Percentiles rank a stretch among this genome's conserved stretches.
Evolutionary conservation across 2,797 vertebrate genomes (phyloP).

Genomic region (Acrocephalus scirpaceus): DNA sequence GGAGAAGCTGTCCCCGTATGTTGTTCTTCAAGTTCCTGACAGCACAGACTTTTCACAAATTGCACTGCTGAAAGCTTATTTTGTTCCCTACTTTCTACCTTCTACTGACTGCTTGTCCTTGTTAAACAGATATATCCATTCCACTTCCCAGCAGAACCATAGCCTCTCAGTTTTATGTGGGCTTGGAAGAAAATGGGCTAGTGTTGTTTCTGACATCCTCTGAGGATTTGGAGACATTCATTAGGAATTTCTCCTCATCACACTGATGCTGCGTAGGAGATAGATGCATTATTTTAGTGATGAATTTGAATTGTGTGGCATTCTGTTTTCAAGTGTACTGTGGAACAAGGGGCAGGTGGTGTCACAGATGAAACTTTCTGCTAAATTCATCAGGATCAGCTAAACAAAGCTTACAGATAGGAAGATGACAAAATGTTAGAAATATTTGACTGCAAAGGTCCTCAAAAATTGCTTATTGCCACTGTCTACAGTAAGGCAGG

Average conservation of each 20-base stretch:
- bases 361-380: neutral
- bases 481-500: neutral
- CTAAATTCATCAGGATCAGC: neutral
- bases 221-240: neutral
- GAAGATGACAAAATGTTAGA: neutral
- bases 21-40: neutral
- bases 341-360: neutral
- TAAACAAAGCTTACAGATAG: neutral
- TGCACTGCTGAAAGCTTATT: neutral
- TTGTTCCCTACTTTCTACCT: neutral
- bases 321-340: neutral
- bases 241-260: constrained; percentile 11
- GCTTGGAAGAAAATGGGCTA: neutral
- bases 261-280: neutral
- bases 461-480: neutral
- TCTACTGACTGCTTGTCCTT: neutral
- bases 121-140: neutral
- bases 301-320: neutral
- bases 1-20: neutral
- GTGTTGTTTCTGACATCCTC: neutral
- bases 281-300: constrained; percentile 4
- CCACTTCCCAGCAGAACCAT: neutral
- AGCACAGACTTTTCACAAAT: neutral
- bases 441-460: neutral
- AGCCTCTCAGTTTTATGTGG: neutral